Evolutionary conservation across 2,113 vertebrate species (phyloP).

Genomic region (Condylura cristata): DNA sequence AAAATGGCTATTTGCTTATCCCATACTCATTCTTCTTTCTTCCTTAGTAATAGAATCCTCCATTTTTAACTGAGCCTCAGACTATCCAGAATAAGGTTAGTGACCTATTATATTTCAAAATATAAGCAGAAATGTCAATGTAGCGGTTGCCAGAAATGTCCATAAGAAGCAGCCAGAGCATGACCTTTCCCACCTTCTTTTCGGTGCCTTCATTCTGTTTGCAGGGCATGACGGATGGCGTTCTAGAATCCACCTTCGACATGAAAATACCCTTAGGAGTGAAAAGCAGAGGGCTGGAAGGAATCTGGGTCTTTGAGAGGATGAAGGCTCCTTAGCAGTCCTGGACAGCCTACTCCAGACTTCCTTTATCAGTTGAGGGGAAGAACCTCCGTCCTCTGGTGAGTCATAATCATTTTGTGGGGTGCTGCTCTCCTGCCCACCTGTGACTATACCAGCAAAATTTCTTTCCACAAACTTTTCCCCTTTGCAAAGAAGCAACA

Average conservation of each 20-base stretch:
- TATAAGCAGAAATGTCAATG: constrained; percentile 3
- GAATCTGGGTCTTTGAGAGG: not conserved
- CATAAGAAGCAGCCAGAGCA: not conserved
- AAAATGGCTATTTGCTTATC: not conserved
- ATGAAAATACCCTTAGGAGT: not conserved
- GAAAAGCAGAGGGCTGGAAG: not conserved
- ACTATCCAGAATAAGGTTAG: not conserved
- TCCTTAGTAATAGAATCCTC: not conserved
- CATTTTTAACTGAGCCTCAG: not conserved
- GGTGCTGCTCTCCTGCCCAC: no score
- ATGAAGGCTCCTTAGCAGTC: not conserved
- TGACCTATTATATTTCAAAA: not conserved
- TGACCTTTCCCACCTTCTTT: not conserved
- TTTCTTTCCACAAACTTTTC: no score
- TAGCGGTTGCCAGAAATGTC: not conserved
- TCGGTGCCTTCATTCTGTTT: not conserved
- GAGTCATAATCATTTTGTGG: not conserved
- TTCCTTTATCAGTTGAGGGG: not conserved
- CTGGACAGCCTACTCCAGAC: not conserved
- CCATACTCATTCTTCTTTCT: not conserved
- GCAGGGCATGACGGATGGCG: not conserved
- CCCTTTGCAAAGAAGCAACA: no score
- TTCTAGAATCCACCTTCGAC: not conserved
- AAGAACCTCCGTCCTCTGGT: not conserved
- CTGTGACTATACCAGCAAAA: no score